These are phyloP conservation scores for Denticeps clupeoides DNA, from an alignment of 2,797 vertebrate species.

Conservation along the genomic window DNA sequence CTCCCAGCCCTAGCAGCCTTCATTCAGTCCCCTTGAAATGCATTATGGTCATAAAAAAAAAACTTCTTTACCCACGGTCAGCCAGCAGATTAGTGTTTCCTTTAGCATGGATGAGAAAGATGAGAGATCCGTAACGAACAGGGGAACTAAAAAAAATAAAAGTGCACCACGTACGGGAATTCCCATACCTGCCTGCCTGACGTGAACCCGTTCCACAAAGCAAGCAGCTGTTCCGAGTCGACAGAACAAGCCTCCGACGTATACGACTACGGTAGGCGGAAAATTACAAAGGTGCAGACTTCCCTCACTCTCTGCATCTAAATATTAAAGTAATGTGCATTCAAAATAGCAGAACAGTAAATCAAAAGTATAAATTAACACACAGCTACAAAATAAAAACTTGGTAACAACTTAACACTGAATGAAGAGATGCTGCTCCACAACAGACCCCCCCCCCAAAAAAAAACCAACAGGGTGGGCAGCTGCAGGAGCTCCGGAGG, in stretches of 20 bases:
- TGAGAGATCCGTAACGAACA: too few species aligned
- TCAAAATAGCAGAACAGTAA: conserved; percentile 54
- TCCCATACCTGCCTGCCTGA: conserved; percentile 17
- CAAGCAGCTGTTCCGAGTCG: conserved; percentile 31
- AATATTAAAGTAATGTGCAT: conserved; percentile 48
- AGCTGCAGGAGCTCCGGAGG: too few species aligned
- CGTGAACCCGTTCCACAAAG: conserved; percentile 17
- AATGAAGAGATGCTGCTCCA: conserved; percentile 46
- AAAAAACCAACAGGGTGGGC: neutral
- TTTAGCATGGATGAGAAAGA: too few species aligned
- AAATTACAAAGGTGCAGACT: too few species aligned
- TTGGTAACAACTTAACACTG: conserved; percentile 40
- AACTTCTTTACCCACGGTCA: too few species aligned
- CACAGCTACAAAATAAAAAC: conserved; percentile 38
- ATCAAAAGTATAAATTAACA: conserved; percentile 59
- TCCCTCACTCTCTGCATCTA: conserved; percentile 36
- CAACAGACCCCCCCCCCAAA: conserved; percentile 17
- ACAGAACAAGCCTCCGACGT: conserved; percentile 37
- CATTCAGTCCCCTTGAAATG: too few species aligned
- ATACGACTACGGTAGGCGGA: conserved; percentile 51
- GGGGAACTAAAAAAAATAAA: too few species aligned
- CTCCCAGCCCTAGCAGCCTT: too few species aligned
- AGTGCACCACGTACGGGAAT: conserved; percentile 27
- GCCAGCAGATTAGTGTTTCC: too few species aligned
- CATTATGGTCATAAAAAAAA: too few species aligned